Percentiles rank a stretch among this genome's conserved stretches.
Evolutionary conservation across 2,888 invertebrate species (phyloP).

Genomic region (Acanthococcus lagerstroemiae): DNA sequence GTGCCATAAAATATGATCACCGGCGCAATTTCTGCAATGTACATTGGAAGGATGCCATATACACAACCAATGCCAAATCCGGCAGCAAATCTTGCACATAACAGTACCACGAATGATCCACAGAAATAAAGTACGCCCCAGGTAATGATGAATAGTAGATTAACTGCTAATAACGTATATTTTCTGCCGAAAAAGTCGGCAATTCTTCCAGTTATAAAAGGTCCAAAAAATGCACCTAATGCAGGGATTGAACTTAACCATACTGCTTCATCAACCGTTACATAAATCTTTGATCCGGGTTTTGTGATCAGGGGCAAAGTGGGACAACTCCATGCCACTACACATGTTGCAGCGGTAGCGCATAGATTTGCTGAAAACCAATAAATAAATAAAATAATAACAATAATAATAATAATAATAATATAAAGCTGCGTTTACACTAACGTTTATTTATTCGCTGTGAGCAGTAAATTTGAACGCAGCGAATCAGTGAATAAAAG

Average conservation of each 20-base stretch:
- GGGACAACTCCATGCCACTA: constrained; percentile 47
- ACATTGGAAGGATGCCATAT: constrained; percentile 69
- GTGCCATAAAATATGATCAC: too few relatives aligned
- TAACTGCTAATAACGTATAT: constrained; percentile 53
- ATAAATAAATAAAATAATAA: too few relatives aligned
- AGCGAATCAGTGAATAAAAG: too few relatives aligned
- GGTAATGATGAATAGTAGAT: constrained; percentile 56
- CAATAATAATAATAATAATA: too few relatives aligned
- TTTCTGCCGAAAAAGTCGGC: constrained; percentile 60
- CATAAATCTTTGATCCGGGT: constrained; percentile 48
- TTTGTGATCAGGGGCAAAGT: constrained; percentile 42
- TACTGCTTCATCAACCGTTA: constrained; percentile 51
- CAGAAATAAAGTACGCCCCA: constrained; percentile 43
- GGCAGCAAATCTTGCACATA: constrained; percentile 35
- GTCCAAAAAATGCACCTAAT: constrained; percentile 51
- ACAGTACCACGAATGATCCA: constrained; percentile 21
- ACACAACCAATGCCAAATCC: constrained; percentile 59
- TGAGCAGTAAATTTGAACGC: too few relatives aligned
- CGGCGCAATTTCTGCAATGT: constrained; percentile 75
- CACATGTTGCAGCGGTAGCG: constrained; percentile 44
- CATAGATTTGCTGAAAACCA: constrained; percentile 44
- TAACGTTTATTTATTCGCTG: too few relatives aligned
- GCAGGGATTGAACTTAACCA: constrained; percentile 65
- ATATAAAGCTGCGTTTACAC: too few relatives aligned
- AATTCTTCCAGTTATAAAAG: constrained; percentile 48